phyloP scores from a whole-genome alignment of 1,140 invertebrate genomes.

The Drosophila jambulina region DNA sequence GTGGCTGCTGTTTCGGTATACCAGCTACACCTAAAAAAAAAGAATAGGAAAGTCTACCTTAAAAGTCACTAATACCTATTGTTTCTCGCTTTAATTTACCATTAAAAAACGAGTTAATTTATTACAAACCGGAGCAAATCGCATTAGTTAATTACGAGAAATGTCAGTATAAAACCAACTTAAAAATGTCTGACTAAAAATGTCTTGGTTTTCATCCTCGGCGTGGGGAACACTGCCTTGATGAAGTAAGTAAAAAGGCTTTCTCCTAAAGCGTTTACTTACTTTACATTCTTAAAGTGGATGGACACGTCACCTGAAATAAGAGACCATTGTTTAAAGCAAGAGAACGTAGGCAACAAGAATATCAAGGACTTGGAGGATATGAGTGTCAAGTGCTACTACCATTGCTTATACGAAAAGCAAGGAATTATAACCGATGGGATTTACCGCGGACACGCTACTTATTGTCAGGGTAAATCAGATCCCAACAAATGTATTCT shows the following conservation, averaged over 20 bases:
- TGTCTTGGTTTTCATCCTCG: background rate
- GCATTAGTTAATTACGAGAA: background rate
- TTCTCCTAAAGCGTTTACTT: background rate
- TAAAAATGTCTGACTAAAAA: background rate
- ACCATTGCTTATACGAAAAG: background rate
- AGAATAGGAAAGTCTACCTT: background rate
- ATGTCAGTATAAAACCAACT: background rate
- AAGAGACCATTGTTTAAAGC: background rate
- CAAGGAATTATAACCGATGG: background rate
- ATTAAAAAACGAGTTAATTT: background rate
- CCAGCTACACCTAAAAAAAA: constrained; percentile 6
- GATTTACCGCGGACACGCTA: background rate
- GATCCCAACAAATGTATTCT: background rate
- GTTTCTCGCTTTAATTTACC: background rate
- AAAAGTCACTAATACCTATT: background rate
- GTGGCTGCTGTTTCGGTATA: constrained; percentile 33
- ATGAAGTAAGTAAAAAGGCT: background rate
- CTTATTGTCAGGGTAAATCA: fast-evolving
- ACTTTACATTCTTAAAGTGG: background rate
- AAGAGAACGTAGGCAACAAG: background rate
- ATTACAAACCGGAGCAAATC: background rate
- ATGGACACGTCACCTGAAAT: background rate
- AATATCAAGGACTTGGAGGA: background rate
- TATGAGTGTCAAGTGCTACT: background rate
- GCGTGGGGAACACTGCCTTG: background rate